Evolutionary conservation across 1,140 invertebrate species (phyloP).

Genomic region (Nephotettix cincticeps): DNA sequence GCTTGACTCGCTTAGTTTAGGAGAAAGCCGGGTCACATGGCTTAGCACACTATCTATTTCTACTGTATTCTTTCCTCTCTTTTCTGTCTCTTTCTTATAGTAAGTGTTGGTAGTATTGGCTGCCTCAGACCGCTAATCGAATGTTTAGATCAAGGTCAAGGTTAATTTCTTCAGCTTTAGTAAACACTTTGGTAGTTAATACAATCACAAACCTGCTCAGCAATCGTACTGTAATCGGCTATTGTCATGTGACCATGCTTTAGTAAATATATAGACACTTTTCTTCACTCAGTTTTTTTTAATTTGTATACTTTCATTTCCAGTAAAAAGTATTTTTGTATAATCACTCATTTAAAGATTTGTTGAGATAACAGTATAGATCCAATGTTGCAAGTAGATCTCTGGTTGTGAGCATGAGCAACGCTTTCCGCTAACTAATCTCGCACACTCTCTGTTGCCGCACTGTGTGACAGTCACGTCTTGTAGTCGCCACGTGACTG

Average conservation of each 20-base stretch:
- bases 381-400: conserved; percentile 27
- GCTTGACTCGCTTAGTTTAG: conserved; percentile 18
- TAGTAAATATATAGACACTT: conserved; percentile 28
- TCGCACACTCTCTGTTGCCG: conserved; percentile 37
- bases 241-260: conserved; percentile 44
- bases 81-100: conserved; percentile 36
- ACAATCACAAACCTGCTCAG: conserved; percentile 30
- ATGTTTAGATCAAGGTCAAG: conserved; percentile 16
- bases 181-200: conserved; percentile 27
- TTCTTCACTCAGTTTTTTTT: not conserved
- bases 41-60: conserved; percentile 37
- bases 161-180: conserved; percentile 23
- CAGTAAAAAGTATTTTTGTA: no score
- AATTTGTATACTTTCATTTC: not conserved
- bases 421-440: conserved; percentile 34
- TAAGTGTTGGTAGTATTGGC: conserved; percentile 24
- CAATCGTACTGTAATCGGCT: conserved; percentile 32
- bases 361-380: no score
- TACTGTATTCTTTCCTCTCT: conserved; percentile 30
- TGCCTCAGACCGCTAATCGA: conserved; percentile 18
- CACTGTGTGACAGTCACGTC: conserved; percentile 41
- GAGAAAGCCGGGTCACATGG: conserved; percentile 42
- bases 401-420: conserved; percentile 44
- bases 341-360: not conserved
- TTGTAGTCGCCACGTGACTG: conserved; percentile 18